These are phyloP conservation scores for Teleogryllus oceanicus DNA, from an alignment of 2,888 invertebrate species.

Conservation along the genomic window DNA sequence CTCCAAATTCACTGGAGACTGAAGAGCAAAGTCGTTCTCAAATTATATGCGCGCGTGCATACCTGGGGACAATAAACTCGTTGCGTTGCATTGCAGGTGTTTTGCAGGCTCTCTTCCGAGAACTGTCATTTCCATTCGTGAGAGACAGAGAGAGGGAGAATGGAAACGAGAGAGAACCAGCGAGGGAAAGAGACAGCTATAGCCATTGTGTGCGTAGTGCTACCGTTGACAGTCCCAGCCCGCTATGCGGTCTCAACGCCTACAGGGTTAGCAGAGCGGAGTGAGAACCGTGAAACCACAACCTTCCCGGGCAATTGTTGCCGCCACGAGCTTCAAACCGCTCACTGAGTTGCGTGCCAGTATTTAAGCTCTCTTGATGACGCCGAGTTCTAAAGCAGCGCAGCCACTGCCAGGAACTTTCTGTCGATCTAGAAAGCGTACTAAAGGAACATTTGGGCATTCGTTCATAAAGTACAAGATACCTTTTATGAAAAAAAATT, in stretches of 20 bases:
- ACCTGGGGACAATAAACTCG: neutral
- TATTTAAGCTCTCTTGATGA: neutral
- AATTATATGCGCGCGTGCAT: too few relatives aligned
- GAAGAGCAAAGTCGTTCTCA: too few relatives aligned
- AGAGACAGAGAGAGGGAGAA: neutral
- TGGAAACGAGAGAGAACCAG: neutral
- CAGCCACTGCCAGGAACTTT: too few relatives aligned
- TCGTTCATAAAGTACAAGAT: too few relatives aligned
- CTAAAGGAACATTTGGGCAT: too few relatives aligned
- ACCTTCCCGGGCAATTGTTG: slow-evolving; percentile 10
- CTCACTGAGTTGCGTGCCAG: neutral
- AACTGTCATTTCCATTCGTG: slow-evolving; percentile 4
- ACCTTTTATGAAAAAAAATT: too few relatives aligned
- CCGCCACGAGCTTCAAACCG: neutral
- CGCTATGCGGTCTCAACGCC: neutral
- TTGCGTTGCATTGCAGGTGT: neutral
- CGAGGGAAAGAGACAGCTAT: neutral
- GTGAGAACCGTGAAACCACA: slow-evolving; percentile 18
- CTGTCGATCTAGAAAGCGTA: too few relatives aligned
- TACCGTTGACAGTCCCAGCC: neutral
- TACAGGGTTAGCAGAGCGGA: neutral
- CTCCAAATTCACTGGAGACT: too few relatives aligned
- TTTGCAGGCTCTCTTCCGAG: neutral
- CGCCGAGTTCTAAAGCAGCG: neutral
- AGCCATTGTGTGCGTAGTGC: slow-evolving; percentile 18